These are phyloP conservation scores for Drosophila pseudotakahashii DNA, from an alignment of 2,888 invertebrate genomes.

Conservation along the genomic window DNA sequence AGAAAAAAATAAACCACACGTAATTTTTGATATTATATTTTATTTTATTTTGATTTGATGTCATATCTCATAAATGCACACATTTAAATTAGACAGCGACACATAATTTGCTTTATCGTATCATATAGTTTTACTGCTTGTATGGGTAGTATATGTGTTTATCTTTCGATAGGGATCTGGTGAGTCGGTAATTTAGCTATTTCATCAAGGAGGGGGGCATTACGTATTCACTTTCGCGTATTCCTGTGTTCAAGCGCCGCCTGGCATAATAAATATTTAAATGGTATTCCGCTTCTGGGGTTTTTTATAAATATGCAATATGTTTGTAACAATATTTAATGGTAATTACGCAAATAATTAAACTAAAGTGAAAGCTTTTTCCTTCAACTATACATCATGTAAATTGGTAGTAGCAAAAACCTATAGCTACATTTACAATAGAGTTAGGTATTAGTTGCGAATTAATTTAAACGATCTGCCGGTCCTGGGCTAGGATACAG, in stretches of 20 bases:
- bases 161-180: constrained; percentile 46
- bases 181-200: constrained; percentile 42
- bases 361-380: constrained; percentile 78
- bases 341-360: constrained; percentile 75
- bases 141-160: constrained; percentile 51
- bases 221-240: constrained; percentile 66
- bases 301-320: constrained; percentile 73
- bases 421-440: constrained; percentile 74
- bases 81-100: constrained; percentile 77
- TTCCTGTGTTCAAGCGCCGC: constrained; percentile 58
- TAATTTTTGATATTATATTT: constrained; percentile 45
- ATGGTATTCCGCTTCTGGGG: constrained; percentile 51
- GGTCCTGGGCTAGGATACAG: constrained; percentile 35
- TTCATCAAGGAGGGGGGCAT: constrained; percentile 27
- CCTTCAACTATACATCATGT: constrained; percentile 74
- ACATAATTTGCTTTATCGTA: constrained; percentile 59
- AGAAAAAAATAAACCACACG: background rate
- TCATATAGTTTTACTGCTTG: constrained; percentile 43
- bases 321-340: constrained; percentile 75
- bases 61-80: constrained; percentile 72
- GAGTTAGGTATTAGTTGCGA: constrained; percentile 36
- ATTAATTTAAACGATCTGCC: constrained; percentile 12
- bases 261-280: constrained; percentile 70
- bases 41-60: constrained; percentile 78
- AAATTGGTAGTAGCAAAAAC: constrained; percentile 79